Conservation (phyloP, 1,140 invertebrate species). For the Drosophila kikkawai region DNA sequence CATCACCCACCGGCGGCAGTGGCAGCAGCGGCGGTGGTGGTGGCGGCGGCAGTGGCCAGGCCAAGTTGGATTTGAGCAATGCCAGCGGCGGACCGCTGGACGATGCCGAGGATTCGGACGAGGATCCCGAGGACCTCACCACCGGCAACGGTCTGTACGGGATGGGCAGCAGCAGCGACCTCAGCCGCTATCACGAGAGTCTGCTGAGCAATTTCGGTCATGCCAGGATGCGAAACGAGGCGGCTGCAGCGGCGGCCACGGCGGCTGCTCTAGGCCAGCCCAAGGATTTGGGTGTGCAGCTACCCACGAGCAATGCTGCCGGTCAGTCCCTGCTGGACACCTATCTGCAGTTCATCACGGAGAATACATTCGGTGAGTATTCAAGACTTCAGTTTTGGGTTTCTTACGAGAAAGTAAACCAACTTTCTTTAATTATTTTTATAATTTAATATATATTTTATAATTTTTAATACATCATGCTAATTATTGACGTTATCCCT, state of each 20-base stretch:
- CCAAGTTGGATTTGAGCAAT: slow-evolving; percentile 89
- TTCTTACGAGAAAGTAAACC: too few relatives aligned
- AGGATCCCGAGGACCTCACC: slow-evolving; percentile 93
- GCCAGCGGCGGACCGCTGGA: slow-evolving; percentile 81
- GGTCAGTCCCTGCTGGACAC: slow-evolving; percentile 93
- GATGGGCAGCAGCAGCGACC: slow-evolving; percentile 64
- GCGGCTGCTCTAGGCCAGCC: slow-evolving; percentile 85
- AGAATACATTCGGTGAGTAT: slow-evolving; percentile 89
- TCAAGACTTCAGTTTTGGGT: too few relatives aligned
- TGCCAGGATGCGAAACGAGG: slow-evolving; percentile 85
- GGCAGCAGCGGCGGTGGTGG: slow-evolving; percentile 87
- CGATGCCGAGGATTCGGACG: slow-evolving; percentile 86
- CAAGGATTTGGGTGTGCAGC: slow-evolving; percentile 68
- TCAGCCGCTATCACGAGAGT: slow-evolving; percentile 80
- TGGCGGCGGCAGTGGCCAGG: slow-evolving; percentile 89
- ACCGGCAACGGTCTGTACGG: slow-evolving; percentile 85
- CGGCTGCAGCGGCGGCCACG: slow-evolving; percentile 82
- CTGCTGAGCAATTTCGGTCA: slow-evolving; percentile 86
- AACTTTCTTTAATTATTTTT: background rate
- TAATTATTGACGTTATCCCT: background rate
- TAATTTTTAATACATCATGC: background rate
- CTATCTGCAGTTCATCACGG: slow-evolving; percentile 93
- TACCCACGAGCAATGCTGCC: slow-evolving; percentile 83
- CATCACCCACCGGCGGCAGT: slow-evolving; percentile 91
- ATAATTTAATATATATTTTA: background rate